Conservation (phyloP, 1,140 invertebrate genomes). For the Himalopsyche phryganea region DNA sequence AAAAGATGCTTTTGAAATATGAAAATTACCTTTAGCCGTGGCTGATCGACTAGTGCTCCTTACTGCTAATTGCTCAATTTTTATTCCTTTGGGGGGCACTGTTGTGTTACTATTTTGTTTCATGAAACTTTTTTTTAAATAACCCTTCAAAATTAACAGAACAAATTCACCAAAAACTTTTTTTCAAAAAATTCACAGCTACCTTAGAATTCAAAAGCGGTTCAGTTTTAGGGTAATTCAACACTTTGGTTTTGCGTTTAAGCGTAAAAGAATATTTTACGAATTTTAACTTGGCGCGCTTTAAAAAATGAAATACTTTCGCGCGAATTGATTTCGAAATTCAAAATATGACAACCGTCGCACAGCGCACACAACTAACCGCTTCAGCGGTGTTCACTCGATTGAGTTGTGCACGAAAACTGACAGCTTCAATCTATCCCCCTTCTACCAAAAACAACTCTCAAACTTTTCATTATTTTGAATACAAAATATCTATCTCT, state of each 20-base stretch:
- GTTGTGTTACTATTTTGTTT: not conserved
- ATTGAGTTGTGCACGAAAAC: conserved; percentile 29
- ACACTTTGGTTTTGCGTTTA: no score
- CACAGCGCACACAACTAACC: conserved; percentile 5
- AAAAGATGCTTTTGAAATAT: no score
- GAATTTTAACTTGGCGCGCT: no score
- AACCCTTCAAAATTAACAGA: no score
- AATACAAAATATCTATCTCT: conserved; percentile 1
- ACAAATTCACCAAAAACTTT: no score
- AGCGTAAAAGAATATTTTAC: no score
- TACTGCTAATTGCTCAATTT: not conserved
- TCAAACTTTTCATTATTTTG: conserved; percentile 9
- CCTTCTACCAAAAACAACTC: conserved; percentile 10
- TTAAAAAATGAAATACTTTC: no score
- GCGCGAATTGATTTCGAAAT: conserved; percentile 13
- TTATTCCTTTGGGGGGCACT: conserved; percentile 12
- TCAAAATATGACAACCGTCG: not conserved
- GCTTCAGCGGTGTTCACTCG: conserved; percentile 21
- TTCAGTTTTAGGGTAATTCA: no score
- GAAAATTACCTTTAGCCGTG: conserved; percentile 9
- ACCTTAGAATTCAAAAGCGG: no score
- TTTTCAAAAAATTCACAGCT: no score
- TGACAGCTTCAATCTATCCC: conserved; percentile 30
- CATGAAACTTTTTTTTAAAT: not conserved
- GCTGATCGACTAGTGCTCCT: not conserved